Base-by-base conservation (phyloP, 1,140 invertebrate genomes). In the Diachasmimorpha longicaudata region DNA sequence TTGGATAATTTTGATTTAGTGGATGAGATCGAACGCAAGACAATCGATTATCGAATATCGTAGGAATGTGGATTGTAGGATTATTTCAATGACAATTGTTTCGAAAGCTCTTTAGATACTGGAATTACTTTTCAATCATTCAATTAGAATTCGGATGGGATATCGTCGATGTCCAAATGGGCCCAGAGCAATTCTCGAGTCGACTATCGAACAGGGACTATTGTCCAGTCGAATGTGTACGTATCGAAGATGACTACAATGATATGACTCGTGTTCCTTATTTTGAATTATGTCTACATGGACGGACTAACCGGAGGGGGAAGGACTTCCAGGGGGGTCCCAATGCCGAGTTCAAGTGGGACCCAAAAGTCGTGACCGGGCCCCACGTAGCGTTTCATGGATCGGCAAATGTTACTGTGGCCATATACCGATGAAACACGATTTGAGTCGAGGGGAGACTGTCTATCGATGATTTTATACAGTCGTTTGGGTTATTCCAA, bases 291-390 rank as follows among this genome's bases (percentile, higher is more conserved):
- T 63, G 11, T 21, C 9, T 63, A 31, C 58, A 63, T 25, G 58
- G 21, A 25, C 11, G 58, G 21, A 63, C 10, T 63, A 25, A 63
- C 25, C 25, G 2, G 58, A 63, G 19, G 2, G 25, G 25, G 10
- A 11, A 0, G 23, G 13, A 36, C 66, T 68, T 68, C 66, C 2
- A 68, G 66, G 66, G 66, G 66, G 66, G 66, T 68, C 66, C 66
- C 25, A 11, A 14, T 16, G 23, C 11, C 25, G n/a, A 39, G 36
- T 68, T 39, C 66, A 68, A 68, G 36, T 68, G 66, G 66, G 36
- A 16, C 36, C 66, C 66, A 68, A 39, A 68, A 68, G 66, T 68
- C 66, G 66, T 68, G 66, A 68, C 66, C 66, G 31, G 66, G 66
- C 66, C 66, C 66, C 66, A 68, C 66, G 66, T 37, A 68, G 66